phyloP scores from a whole-genome alignment of 2,113 vertebrate genomes.

The Corythornis madagascariensis region DNA sequence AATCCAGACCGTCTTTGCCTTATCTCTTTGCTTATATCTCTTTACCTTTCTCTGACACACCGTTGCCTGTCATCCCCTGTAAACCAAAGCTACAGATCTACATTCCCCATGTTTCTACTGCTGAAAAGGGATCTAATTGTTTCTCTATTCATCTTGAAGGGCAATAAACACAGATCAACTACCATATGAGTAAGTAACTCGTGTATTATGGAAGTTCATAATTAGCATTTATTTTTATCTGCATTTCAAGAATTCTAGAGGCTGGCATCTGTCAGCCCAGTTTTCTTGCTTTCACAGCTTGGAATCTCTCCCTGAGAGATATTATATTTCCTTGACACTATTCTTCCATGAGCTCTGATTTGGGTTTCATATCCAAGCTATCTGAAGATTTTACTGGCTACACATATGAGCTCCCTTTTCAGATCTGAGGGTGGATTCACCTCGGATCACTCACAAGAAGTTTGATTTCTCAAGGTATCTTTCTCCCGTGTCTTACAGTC shows the following conservation, averaged over 20 bases:
- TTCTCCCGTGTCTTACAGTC: background rate
- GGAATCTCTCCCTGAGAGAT: no score
- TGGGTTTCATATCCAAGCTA: no score
- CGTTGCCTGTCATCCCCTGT: conserved; percentile 34
- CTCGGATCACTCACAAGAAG: background rate
- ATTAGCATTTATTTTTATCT: no score
- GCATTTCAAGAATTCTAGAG: no score
- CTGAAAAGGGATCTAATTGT: conserved; percentile 25
- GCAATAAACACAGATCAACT: background rate
- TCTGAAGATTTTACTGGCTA: no score
- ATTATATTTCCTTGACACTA: no score
- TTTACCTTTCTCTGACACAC: conserved; percentile 25
- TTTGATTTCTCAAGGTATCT: background rate
- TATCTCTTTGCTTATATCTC: conserved; percentile 14
- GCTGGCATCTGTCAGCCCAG: no score
- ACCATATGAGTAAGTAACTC: background rate
- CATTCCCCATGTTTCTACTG: background rate
- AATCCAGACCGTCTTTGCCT: background rate
- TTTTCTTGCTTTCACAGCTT: no score
- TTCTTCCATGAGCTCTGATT: no score
- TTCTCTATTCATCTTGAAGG: conserved; percentile 1
- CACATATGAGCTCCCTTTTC: no score
- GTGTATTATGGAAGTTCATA: background rate
- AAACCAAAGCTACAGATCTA: conserved; percentile 42
- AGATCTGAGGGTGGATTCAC: background rate